These are phyloP conservation scores for Micrastur ruficollis DNA, from an alignment of 2,797 vertebrate species.

Conservation along the genomic window DNA sequence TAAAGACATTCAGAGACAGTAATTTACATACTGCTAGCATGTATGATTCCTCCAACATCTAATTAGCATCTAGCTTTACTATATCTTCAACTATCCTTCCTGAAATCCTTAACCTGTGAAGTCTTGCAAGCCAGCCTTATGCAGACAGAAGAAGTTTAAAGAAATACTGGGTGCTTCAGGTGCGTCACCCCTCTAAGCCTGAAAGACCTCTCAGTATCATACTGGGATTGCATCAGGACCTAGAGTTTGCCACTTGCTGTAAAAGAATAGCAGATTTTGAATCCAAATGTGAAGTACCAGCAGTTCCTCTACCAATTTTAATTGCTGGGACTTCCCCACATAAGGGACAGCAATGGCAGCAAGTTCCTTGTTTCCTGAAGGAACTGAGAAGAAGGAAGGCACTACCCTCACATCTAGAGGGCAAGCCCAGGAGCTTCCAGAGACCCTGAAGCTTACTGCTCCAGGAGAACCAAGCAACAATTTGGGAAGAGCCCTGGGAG, in stretches of 20 bases:
- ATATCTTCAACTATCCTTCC: neutral
- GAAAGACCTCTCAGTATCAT: neutral
- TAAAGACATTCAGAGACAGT: neutral
- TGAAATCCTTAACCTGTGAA: neutral
- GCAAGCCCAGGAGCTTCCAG: neutral
- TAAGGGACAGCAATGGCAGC: neutral
- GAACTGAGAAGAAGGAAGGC: fast-evolving
- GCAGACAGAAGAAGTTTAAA: neutral
- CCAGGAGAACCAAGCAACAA: neutral
- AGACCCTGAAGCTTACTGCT: neutral
- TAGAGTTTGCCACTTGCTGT: neutral
- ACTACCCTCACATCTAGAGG: neutral
- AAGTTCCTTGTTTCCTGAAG: neutral
- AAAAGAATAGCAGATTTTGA: neutral
- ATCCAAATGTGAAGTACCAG: fast-evolving
- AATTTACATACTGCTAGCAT: neutral
- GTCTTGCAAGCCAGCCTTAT: neutral
- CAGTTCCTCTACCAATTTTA: neutral
- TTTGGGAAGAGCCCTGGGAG: fast-evolving
- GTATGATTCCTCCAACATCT: neutral
- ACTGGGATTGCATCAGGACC: neutral
- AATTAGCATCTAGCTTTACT: neutral
- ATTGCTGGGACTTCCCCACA: neutral
- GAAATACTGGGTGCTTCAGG: neutral
- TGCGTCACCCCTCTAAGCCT: fast-evolving